Evolutionary conservation across 2,888 invertebrate genomes (phyloP), one percentile per base, ranked within the genome.

Genomic region (Patella pellucida): DNA sequence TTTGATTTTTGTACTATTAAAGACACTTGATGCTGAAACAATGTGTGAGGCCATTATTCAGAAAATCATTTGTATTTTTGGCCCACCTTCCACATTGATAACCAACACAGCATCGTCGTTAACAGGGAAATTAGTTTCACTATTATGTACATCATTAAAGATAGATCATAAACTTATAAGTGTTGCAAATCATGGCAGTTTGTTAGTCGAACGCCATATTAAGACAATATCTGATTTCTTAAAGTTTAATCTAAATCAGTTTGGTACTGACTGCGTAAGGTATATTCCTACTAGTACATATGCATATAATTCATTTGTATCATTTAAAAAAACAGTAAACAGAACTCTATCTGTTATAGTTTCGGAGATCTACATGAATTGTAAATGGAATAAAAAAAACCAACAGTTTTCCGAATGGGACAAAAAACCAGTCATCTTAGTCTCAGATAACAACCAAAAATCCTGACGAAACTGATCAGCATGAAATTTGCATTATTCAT

Each of bases 251-350:
- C 23, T 62, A 62, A 62, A 62, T 23, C n/a, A n/a, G n/a, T 62
- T 19, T 62, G 62, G 62, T 19, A 62, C 62, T n/a, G 62, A 62
- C 19, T 62, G 62, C 19, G 62, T 62, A 62, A 62, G 19, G 23
- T 62, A 62, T 62, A 23, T 62, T 19, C 62, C 62, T 62, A 62
- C 62, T 19, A 23, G 19, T 14, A 62, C 62, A n/a, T 62, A 62
- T 62, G 62, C 62, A 19, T 62, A 62, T 62, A 62, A 62, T 62
- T 62, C 62, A n/a, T 62, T 62, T 62, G n/a, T 23, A 62, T 62
- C n/a, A 62, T n/a, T n/a, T n/a, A n/a, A n/a, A n/a, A n/a, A n/a
- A n/a, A n/a, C n/a, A n/a, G n/a, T n/a, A n/a, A n/a, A n/a, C n/a
- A n/a, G n/a, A n/a, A n/a, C n/a, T n/a, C n/a, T n/a, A n/a, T n/a